Conservation (phyloP, 2,888 invertebrate species). For the Beris chalybata region DNA sequence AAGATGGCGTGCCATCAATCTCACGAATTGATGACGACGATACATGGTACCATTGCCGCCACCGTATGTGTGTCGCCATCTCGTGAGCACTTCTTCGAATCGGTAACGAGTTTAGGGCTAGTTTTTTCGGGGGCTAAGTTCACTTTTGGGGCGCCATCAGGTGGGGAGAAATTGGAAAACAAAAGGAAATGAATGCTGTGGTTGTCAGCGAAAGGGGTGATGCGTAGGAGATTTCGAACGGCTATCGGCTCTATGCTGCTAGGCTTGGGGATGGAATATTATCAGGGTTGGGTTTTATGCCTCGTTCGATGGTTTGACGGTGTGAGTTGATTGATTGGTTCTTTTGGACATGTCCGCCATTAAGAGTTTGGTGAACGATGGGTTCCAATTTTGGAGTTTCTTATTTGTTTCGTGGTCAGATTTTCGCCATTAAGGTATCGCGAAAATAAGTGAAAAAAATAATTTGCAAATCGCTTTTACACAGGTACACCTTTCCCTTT, state of each 20-base stretch:
- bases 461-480: no score
- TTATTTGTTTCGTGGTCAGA: no score
- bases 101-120: slow-evolving; percentile 8
- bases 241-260: slow-evolving; percentile 3
- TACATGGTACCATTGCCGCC: no score
- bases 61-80: slow-evolving; percentile 12
- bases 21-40: slow-evolving; percentile 9
- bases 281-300: slow-evolving; percentile 14
- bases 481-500: no score
- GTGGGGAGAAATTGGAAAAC: slow-evolving; percentile 1
- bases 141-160: background rate
- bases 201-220: slow-evolving; percentile 20
- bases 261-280: background rate
- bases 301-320: slow-evolving; percentile 3
- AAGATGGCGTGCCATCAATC: slow-evolving; percentile 32
- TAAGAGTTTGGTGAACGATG: slow-evolving; percentile 19
- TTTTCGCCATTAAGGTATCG: no score
- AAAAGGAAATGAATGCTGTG: background rate
- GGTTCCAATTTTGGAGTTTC: slow-evolving; percentile 1
- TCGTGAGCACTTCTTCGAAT: slow-evolving; percentile 7
- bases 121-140: slow-evolving; percentile 3
- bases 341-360: slow-evolving; percentile 23
- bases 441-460: no score
- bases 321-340: slow-evolving; percentile 28
- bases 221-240: slow-evolving; percentile 10